Evolutionary conservation across 92 coral and sea anemone genomes (phyloP).

Genomic region (Virgularia gustaviana): DNA sequence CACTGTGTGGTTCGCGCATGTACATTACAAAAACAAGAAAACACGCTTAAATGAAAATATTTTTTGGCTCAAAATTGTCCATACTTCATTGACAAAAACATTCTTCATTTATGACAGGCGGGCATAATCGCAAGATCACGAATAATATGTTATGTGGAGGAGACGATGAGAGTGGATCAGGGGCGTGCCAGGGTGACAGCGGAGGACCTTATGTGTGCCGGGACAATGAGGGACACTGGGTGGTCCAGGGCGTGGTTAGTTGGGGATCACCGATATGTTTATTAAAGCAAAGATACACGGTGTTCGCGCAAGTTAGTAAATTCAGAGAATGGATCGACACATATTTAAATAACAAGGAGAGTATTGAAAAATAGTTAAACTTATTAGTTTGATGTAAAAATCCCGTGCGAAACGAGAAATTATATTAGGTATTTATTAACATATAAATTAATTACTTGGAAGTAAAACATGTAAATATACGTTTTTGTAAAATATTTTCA

Average conservation of each 20-base stretch:
- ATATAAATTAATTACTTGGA: too few relatives aligned
- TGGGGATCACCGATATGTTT: conserved; percentile 54
- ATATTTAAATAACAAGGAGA: not conserved
- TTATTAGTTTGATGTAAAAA: not conserved
- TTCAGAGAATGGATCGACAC: conserved; percentile 49
- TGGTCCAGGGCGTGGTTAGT: conserved; percentile 49
- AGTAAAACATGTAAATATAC: too few relatives aligned
- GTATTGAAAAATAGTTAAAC: not conserved
- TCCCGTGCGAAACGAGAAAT: not conserved
- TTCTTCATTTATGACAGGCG: conserved; percentile 12
- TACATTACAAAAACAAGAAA: not conserved
- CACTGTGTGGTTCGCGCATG: too few relatives aligned
- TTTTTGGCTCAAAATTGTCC: not conserved
- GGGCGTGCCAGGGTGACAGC: conserved; percentile 59
- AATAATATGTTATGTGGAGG: conserved; percentile 53
- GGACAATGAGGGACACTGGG: conserved; percentile 44
- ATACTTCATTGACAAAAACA: not conserved
- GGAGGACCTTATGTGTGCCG: conserved; percentile 57
- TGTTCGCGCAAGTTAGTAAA: conserved; percentile 54
- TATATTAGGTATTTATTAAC: too few relatives aligned
- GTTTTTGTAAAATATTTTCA: too few relatives aligned
- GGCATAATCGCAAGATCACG: conserved; percentile 26
- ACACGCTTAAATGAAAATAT: not conserved
- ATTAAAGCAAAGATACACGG: conserved; percentile 35
- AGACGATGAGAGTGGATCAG: conserved; percentile 17